Evolutionary conservation across 53 echinoderm and acorn worm species (phyloP).

Genomic region (Echinarachnius parma): DNA sequence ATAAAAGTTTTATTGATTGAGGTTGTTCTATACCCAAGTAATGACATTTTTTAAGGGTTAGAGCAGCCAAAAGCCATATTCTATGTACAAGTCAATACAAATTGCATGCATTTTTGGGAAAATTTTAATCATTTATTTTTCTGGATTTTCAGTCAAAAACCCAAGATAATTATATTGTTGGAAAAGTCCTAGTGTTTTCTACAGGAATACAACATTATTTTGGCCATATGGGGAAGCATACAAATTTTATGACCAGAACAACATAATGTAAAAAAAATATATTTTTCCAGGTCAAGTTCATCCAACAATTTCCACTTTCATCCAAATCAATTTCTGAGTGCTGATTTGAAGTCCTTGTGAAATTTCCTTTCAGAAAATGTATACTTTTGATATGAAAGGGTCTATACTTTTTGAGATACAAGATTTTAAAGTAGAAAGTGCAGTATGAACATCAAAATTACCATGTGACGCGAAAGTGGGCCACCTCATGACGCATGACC

Average conservation of each 20-base stretch:
- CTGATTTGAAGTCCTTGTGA: neutral
- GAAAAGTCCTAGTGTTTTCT: neutral
- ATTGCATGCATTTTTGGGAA: neutral
- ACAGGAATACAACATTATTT: neutral
- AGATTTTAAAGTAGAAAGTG: neutral
- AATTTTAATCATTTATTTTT: neutral
- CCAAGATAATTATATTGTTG: conserved; percentile 1
- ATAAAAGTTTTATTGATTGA: neutral
- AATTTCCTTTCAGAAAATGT: conserved; percentile 4
- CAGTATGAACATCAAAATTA: no score
- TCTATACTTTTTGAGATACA: conserved; percentile 1
- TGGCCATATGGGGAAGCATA: neutral
- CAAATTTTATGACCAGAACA: neutral
- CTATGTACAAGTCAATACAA: neutral
- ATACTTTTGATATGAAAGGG: neutral
- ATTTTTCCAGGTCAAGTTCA: neutral
- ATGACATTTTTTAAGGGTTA: neutral
- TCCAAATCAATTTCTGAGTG: neutral
- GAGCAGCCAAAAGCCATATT: neutral
- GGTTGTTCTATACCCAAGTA: neutral
- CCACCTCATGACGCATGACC: no score
- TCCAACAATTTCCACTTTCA: neutral
- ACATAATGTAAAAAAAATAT: neutral
- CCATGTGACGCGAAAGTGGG: no score
- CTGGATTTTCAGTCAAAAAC: neutral